Conservation (phyloP, 2,888 invertebrate genomes). For the Agrotis puta region DNA sequence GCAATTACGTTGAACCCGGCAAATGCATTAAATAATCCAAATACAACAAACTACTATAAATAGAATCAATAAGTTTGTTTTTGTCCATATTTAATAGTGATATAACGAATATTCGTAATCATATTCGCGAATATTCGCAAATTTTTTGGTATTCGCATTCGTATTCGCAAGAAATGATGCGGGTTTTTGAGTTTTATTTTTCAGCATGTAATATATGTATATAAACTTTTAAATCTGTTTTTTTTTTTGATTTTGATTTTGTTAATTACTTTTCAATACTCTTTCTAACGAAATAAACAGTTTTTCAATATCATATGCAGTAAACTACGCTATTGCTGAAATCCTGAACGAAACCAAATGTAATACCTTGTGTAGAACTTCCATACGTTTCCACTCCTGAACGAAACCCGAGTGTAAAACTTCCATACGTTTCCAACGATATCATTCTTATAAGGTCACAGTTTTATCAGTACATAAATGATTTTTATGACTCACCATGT, state of each 20-base stretch:
- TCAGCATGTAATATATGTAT: too few relatives aligned
- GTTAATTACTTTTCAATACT: too few relatives aligned
- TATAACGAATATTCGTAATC: too few relatives aligned
- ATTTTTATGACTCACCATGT: constrained; percentile 51
- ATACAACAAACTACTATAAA: constrained; percentile 13
- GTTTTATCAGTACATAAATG: constrained; percentile 61
- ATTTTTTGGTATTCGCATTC: too few relatives aligned
- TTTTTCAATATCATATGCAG: too few relatives aligned
- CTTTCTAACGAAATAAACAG: too few relatives aligned
- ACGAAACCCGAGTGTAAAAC: constrained; percentile 1
- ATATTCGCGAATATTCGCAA: too few relatives aligned
- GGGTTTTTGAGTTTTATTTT: too few relatives aligned
- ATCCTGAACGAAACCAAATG: not conserved
- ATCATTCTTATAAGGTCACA: constrained; percentile 36
- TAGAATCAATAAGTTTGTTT: constrained; percentile 28
- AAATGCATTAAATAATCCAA: constrained; percentile 39
- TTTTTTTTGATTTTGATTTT: too few relatives aligned
- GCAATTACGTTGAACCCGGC: constrained; percentile 38
- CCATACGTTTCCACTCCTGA: constrained; percentile 15
- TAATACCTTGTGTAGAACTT: not conserved
- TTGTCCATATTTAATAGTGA: not conserved
- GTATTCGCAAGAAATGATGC: too few relatives aligned
- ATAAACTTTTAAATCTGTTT: too few relatives aligned
- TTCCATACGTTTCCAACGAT: constrained; percentile 38
- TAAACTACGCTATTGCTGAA: too few relatives aligned